phyloP scores from a whole-genome alignment of 1,140 invertebrate genomes.

The Aphelenchoides fujianensis region DNA sequence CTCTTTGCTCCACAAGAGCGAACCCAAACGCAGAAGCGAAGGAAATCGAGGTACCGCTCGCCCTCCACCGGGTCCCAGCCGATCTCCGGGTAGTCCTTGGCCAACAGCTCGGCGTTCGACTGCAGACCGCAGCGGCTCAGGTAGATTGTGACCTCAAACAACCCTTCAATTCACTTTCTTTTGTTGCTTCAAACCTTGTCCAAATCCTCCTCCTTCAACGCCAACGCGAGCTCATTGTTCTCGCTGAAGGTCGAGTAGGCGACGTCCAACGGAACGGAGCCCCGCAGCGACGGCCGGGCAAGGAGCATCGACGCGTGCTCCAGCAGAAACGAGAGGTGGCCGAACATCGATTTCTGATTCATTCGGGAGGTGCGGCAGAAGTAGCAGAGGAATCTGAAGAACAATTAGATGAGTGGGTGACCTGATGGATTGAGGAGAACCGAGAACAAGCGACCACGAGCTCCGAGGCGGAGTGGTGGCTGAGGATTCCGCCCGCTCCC shows the following conservation, averaged over 20 bases:
- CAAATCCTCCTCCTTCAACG: conserved; percentile 89
- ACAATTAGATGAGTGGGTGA: no score
- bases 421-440: conserved; percentile 5
- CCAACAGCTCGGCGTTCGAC: conserved; percentile 90
- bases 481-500: conserved; percentile 18
- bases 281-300: conserved; percentile 83
- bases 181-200: no score
- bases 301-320: conserved; percentile 98
- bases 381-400: conserved; percentile 93
- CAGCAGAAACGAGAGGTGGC: conserved; percentile 92
- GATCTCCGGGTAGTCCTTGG: conserved; percentile 97
- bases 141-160: conserved; percentile 81
- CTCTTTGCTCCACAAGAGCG: no score
- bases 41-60: conserved; percentile 93
- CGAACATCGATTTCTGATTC: conserved; percentile 99
- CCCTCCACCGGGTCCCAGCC: conserved; percentile 70
- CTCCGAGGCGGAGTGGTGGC: conserved; percentile 83
- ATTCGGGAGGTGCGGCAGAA: conserved; percentile 95
- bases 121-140: conserved; percentile 91
- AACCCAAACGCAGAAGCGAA: conserved; percentile 98
- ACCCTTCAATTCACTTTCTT: no score
- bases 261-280: conserved; percentile 95
- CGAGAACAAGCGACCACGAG: conserved; percentile 81
- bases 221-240: conserved; percentile 96
- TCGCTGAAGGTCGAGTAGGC: conserved; percentile 99